Conservation (phyloP, 2,113 vertebrate species). For the Oncorhynchus kisutch region DNA sequence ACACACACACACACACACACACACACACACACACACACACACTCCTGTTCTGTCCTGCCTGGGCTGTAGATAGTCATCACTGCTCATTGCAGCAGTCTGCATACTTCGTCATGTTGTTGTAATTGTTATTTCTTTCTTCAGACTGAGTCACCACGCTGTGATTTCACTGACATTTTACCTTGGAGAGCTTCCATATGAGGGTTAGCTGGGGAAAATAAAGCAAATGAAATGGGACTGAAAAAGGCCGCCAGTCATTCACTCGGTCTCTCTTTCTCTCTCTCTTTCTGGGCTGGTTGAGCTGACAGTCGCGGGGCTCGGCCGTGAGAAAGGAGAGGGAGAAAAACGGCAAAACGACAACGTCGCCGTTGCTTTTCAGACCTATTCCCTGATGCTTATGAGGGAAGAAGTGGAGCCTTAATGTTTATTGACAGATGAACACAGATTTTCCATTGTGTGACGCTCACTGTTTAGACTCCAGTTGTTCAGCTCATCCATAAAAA, state of each 20-base stretch:
- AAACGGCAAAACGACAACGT: constrained; percentile 36
- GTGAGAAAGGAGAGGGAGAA: constrained; percentile 48
- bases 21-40: neutral
- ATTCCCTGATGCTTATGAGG: constrained; percentile 50
- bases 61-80: constrained; percentile 61
- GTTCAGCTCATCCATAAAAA: constrained; percentile 67
- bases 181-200: constrained; percentile 27
- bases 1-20: no score
- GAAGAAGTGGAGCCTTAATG: constrained; percentile 44
- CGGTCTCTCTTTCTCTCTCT: neutral
- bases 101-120: constrained; percentile 60
- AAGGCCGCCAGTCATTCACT: neutral
- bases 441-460: constrained; percentile 63
- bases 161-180: constrained; percentile 55
- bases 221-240: neutral
- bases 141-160: constrained; percentile 60
- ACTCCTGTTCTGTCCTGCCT: constrained; percentile 18
- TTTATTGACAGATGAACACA: constrained; percentile 65
- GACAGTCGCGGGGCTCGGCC: constrained; percentile 12
- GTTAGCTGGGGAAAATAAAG: constrained; percentile 2
- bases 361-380: constrained; percentile 48
- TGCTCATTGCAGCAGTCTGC: constrained; percentile 57
- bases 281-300: no score
- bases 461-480: constrained; percentile 58
- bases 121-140: constrained; percentile 55